Percentiles rank a stretch among this genome's conserved stretches.
Conservation (phyloP, 2,113 vertebrate species). For the Murina feae region DNA sequence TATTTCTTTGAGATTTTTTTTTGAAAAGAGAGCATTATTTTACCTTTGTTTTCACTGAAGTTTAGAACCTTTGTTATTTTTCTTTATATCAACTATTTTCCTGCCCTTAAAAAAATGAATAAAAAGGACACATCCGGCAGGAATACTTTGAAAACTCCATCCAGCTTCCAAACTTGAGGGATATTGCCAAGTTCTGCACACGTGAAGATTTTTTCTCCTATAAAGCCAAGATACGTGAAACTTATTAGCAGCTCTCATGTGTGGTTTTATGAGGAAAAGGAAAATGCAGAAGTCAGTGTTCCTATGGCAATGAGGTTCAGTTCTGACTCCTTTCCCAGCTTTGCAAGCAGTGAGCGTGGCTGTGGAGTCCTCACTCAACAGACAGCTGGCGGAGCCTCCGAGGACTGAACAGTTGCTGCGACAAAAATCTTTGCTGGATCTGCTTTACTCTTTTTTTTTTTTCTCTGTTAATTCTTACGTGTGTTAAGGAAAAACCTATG, state of each 20-base stretch:
- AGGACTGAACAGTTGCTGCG: conserved; percentile 52
- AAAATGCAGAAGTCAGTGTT: conserved; percentile 67
- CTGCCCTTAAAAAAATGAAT: background rate
- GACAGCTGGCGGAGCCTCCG: conserved; percentile 56
- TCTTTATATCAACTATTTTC: background rate
- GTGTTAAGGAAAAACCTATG: background rate
- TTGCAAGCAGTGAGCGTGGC: conserved; percentile 25
- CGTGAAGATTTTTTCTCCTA: conserved; percentile 66
- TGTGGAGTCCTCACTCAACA: conserved; percentile 41
- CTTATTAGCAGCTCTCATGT: conserved; percentile 69
- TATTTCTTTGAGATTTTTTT: background rate
- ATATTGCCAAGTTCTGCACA: conserved; percentile 65
- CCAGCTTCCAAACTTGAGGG: conserved; percentile 41
- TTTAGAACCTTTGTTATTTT: background rate
- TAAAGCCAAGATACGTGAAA: conserved; percentile 72
- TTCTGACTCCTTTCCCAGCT: conserved; percentile 63
- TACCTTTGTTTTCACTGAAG: background rate
- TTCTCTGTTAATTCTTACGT: conserved; percentile 45
- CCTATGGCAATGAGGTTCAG: conserved; percentile 65
- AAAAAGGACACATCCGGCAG: conserved; percentile 4
- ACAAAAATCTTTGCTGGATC: conserved; percentile 53
- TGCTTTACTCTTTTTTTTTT: background rate
- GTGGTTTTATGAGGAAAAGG: conserved; percentile 60
- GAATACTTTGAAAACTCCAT: conserved; percentile 47
- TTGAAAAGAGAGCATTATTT: background rate